phyloP scores from a whole-genome alignment of 37 sponge, comb jelly and placozoan species.

The Cladorhizidae sp. region DNA sequence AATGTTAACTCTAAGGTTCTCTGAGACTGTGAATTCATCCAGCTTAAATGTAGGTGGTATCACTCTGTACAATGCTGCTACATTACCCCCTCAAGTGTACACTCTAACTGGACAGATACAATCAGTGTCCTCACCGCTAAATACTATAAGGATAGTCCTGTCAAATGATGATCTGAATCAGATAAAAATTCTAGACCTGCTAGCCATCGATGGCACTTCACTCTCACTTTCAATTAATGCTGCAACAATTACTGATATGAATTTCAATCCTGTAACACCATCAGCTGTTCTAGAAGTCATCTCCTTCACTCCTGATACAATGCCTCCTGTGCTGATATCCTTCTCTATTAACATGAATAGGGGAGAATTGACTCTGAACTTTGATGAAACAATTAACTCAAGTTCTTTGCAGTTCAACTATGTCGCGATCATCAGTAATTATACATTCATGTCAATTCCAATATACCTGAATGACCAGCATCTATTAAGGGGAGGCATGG shows the following conservation, averaged over 20 bases:
- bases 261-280: slow-evolving; percentile 35
- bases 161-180: slow-evolving; percentile 83
- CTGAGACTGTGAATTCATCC: slow-evolving; percentile 79
- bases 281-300: slow-evolving; percentile 10
- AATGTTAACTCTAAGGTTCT: slow-evolving; percentile 62
- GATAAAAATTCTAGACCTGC: slow-evolving; percentile 55
- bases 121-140: slow-evolving; percentile 36
- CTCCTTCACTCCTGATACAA: slow-evolving; percentile 40
- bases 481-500: slow-evolving; percentile 45
- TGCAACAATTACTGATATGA: slow-evolving; percentile 72
- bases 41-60: slow-evolving; percentile 67
- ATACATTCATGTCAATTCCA: slow-evolving; percentile 61
- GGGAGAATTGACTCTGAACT: slow-evolving; percentile 68
- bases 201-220: slow-evolving; percentile 27
- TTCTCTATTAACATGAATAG: slow-evolving; percentile 82
- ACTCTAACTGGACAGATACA: slow-evolving; percentile 51
- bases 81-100: slow-evolving; percentile 20
- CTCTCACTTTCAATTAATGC: slow-evolving; percentile 55
- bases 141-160: slow-evolving; percentile 48
- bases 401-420: slow-evolving; percentile 41
- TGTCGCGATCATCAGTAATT: slow-evolving; percentile 68
- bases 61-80: slow-evolving; percentile 46
- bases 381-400: slow-evolving; percentile 72
- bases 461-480: slow-evolving; percentile 67
- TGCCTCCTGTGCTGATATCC: slow-evolving; percentile 54